These are phyloP conservation scores for Turritopsis dohrnii DNA, from an alignment of 30 jellyfish, hydroid and myxozoan genomes.

Conservation along the genomic window DNA sequence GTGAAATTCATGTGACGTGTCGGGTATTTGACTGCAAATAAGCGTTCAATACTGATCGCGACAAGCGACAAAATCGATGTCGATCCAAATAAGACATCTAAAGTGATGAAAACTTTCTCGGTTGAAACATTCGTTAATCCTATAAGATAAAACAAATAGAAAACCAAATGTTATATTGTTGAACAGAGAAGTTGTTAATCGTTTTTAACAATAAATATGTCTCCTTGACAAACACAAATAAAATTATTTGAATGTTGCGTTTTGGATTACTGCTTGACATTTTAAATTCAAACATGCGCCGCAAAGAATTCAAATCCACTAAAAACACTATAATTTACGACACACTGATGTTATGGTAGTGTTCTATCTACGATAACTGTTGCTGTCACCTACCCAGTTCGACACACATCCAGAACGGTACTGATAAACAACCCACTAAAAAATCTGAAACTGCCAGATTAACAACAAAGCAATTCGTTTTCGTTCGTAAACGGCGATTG, in stretches of 20 bases:
- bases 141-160: not conserved
- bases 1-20: slow-evolving; percentile 72
- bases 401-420: slow-evolving; percentile 76
- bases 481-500: slow-evolving; percentile 66
- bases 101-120: slow-evolving; percentile 12
- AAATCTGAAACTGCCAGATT: slow-evolving; percentile 74
- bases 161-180: not conserved
- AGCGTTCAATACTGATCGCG: slow-evolving; percentile 66
- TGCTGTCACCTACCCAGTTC: slow-evolving; percentile 41
- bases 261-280: not conserved
- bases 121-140: slow-evolving; percentile 12
- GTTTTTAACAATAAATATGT: not conserved
- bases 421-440: slow-evolving; percentile 70
- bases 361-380: not conserved
- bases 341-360: no score
- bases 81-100: slow-evolving; percentile 70
- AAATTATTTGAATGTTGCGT: not conserved
- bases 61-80: slow-evolving; percentile 59
- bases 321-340: not conserved
- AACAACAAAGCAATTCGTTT: slow-evolving; percentile 76
- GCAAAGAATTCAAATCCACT: not conserved
- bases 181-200: not conserved
- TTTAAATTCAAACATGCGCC: not conserved
- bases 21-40: slow-evolving; percentile 70
- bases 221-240: not conserved